These are phyloP conservation scores for Ochropleura plecta DNA, from an alignment of 2,888 invertebrate species.

Conservation along the genomic window DNA sequence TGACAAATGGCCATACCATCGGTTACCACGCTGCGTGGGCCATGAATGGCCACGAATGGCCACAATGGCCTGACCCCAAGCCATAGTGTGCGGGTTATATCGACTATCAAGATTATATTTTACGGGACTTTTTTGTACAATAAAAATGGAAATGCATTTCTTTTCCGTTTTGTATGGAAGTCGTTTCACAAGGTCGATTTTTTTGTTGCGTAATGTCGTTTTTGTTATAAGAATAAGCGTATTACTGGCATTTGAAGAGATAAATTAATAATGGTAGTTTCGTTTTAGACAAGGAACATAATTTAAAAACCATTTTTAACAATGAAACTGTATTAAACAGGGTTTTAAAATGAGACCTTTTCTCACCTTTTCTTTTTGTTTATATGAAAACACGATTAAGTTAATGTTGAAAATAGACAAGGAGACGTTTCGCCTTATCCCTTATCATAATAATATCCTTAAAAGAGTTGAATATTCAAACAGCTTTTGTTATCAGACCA, in stretches of 20 bases:
- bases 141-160: conserved; percentile 63
- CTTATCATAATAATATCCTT: conserved; percentile 11
- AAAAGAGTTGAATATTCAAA: conserved; percentile 31
- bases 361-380: too few species aligned
- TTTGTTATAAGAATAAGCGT: conserved; percentile 14
- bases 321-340: background rate
- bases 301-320: background rate
- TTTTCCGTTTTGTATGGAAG: conserved; percentile 35
- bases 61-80: conserved; percentile 64
- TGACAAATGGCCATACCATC: conserved; percentile 63
- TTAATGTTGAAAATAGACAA: conserved; percentile 16
- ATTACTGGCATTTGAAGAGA: background rate
- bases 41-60: conserved; percentile 25
- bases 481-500: conserved; percentile 20
- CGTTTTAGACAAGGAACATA: background rate
- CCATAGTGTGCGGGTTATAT: conserved; percentile 58
- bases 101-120: conserved; percentile 65
- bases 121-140: conserved; percentile 61
- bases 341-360: background rate
- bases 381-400: background rate
- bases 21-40: conserved; percentile 63
- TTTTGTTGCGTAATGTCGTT: conserved; percentile 32
- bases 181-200: conserved; percentile 60
- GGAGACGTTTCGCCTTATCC: background rate
- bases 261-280: background rate